Evolutionary conservation across 2,797 vertebrate genomes (phyloP).

Genomic region (Erpetoichthys calabaricus): DNA sequence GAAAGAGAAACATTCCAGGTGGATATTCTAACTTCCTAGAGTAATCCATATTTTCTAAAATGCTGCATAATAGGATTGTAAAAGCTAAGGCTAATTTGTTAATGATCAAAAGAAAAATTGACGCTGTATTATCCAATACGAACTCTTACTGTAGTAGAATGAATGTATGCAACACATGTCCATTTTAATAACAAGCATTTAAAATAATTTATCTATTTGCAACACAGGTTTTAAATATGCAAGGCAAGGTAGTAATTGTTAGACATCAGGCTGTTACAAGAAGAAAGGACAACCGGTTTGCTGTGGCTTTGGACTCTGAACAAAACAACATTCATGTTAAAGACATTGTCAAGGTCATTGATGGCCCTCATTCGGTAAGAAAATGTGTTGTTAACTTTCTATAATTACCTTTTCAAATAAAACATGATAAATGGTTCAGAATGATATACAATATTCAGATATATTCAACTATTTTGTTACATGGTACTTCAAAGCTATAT

Average conservation of each 20-base stretch:
- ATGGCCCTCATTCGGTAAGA: constrained; percentile 81
- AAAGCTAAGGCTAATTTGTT: too few relatives aligned
- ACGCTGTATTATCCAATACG: too few relatives aligned
- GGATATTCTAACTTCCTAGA: not conserved
- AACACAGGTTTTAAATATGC: constrained; percentile 79
- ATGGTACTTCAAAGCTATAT: too few relatives aligned
- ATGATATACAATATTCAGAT: too few relatives aligned
- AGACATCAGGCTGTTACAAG: constrained; percentile 82
- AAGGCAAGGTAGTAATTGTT: constrained; percentile 83
- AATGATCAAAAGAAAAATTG: too few relatives aligned
- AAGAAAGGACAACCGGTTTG: constrained; percentile 87
- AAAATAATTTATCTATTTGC: not conserved
- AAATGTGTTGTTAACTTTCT: not conserved
- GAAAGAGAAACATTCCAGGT: constrained; percentile 94
- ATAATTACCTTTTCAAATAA: too few relatives aligned
- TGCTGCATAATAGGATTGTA: not conserved
- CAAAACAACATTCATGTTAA: constrained; percentile 94
- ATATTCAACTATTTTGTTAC: too few relatives aligned
- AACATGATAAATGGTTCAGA: too few relatives aligned
- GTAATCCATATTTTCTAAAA: not conserved
- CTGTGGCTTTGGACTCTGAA: constrained; percentile 83
- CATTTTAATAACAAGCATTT: not conserved
- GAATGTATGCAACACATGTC: not conserved
- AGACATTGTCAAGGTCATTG: constrained; percentile 92
- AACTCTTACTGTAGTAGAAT: too few relatives aligned